These are phyloP conservation scores for Trypoxylus dichotomus DNA, from an alignment of 1,140 invertebrate species.

Conservation along the genomic window DNA sequence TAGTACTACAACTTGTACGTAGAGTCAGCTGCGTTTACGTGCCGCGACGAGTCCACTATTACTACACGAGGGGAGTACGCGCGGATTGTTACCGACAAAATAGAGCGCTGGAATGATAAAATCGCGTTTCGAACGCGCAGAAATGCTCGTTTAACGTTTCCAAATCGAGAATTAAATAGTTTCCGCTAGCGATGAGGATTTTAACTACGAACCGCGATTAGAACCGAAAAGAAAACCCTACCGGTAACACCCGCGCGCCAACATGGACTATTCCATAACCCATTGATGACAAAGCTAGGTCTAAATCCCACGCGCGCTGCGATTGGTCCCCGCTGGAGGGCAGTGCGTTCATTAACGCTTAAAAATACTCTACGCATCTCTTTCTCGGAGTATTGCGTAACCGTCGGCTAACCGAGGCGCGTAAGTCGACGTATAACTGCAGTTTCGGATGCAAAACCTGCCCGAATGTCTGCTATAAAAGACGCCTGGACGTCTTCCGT, in stretches of 20 bases:
- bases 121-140: neutral
- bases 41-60: conserved; percentile 45
- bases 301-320: conserved; percentile 47
- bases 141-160: neutral
- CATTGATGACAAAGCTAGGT: conserved; percentile 56
- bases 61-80: conserved; percentile 44
- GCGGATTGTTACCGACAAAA: conserved; percentile 6
- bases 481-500: neutral
- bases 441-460: conserved; percentile 28
- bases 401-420: neutral
- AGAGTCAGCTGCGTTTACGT: conserved; percentile 47
- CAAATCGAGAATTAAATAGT: neutral
- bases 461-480: conserved; percentile 14
- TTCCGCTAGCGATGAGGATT: neutral
- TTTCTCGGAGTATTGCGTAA: conserved; percentile 34
- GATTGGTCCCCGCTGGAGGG: conserved; percentile 49
- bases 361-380: conserved; percentile 40
- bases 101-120: neutral
- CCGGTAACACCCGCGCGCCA: conserved; percentile 30
- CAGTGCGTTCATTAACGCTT: conserved; percentile 48
- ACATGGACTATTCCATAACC: conserved; percentile 50
- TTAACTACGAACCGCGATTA: neutral
- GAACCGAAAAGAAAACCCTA: conserved; percentile 17
- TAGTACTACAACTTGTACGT: conserved; percentile 48
- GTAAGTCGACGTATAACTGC: conserved; percentile 28